A percentile compares a stretch with the other conserved stretches of the same genome.
Evolutionary conservation across 2,113 vertebrate genomes (phyloP).

Genomic region (Tylochromis polylepis): DNA sequence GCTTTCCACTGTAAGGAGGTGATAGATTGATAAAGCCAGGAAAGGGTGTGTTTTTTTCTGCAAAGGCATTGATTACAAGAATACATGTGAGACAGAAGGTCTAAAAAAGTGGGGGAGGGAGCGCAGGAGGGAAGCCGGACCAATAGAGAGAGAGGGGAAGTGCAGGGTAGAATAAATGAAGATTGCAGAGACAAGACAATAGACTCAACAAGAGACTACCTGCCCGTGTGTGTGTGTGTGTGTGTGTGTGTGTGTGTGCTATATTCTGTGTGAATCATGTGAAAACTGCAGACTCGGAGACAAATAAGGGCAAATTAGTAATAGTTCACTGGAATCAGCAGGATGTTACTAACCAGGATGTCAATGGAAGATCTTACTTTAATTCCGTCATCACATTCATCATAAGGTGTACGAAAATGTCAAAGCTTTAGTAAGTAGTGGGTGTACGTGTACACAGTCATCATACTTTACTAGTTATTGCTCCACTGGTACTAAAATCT

Average conservation of each 20-base stretch:
- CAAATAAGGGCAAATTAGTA: neutral
- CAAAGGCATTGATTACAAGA: constrained; percentile 28
- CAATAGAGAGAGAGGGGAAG: neutral
- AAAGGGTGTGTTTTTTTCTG: neutral
- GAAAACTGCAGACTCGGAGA: neutral
- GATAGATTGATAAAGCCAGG: neutral
- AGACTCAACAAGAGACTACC: constrained; percentile 4
- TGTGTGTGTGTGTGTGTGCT: neutral
- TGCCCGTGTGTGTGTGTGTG: neutral
- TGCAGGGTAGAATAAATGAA: neutral
- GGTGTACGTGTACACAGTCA: neutral
- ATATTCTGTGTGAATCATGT: neutral
- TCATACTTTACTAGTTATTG: neutral
- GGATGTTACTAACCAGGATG: neutral
- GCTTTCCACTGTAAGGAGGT: neutral
- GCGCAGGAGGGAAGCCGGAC: neutral
- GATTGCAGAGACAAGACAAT: neutral
- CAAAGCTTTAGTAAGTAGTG: neutral
- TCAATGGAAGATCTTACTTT: neutral
- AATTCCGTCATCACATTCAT: neutral
- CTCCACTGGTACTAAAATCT: too few species aligned
- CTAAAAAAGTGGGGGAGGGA: neutral
- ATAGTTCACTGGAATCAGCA: neutral
- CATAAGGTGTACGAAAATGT: too few species aligned
- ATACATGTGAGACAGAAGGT: neutral